Evolutionary conservation across 2,113 vertebrate genomes (phyloP).

Genomic region (Silurus meridionalis): DNA sequence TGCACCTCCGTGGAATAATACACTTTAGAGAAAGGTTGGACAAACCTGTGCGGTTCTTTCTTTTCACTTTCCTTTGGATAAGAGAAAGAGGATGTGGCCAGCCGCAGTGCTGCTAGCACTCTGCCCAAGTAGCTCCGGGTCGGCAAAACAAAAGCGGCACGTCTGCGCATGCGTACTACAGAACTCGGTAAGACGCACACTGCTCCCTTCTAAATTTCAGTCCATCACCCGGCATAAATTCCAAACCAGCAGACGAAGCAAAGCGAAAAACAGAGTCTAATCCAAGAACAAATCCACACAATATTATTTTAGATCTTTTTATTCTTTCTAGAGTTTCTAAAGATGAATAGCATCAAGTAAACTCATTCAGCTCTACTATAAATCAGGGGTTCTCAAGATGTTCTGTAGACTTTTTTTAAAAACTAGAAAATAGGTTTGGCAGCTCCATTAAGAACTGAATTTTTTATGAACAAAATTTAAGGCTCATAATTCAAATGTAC

Average conservation of each 20-base stretch:
- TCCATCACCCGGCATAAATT: neutral
- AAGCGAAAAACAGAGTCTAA: neutral
- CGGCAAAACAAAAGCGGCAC: constrained; percentile 56
- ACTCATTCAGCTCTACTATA: neutral
- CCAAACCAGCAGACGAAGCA: no score
- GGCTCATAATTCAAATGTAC: neutral
- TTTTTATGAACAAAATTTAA: neutral
- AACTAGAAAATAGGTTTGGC: neutral
- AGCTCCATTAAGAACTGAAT: neutral
- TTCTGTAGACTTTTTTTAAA: neutral
- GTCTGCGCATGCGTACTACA: constrained; percentile 36
- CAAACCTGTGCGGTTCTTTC: constrained; percentile 62
- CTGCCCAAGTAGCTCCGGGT: constrained; percentile 74
- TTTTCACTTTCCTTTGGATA: constrained; percentile 28
- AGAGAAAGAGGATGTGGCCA: constrained; percentile 47
- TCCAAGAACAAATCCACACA: neutral
- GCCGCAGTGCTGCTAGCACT: constrained; percentile 76
- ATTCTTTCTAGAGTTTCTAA: neutral
- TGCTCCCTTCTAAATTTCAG: neutral
- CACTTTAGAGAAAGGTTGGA: constrained; percentile 18
- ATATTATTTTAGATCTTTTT: no score
- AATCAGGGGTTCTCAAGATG: neutral
- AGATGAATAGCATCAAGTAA: neutral
- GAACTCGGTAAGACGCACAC: neutral
- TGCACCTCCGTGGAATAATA: neutral